Percentiles rank a stretch among this genome's conserved stretches.
Evolutionary conservation across 2,113 vertebrate genomes (phyloP).

Genomic region (Ptyas mucosa): DNA sequence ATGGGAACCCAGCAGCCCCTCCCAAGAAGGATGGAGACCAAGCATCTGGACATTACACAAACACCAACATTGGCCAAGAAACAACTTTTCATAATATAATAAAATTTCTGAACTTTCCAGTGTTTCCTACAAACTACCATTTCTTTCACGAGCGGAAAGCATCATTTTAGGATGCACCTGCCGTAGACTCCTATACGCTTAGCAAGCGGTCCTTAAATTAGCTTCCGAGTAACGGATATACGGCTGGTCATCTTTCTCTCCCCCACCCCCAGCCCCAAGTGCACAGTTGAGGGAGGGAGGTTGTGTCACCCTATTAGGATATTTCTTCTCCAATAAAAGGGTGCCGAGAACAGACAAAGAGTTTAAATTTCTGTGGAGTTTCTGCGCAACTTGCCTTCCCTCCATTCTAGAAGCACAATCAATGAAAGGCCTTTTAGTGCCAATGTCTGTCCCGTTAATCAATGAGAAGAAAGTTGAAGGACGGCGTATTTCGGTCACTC

Average conservation of each 20-base stretch:
- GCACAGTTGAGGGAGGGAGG: not conserved
- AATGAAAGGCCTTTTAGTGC: not conserved
- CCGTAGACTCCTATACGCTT: not conserved
- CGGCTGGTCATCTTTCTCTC: not conserved
- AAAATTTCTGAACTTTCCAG: not conserved
- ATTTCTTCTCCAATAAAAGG: not conserved
- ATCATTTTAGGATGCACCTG: not conserved
- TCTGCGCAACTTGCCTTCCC: conserved; percentile 10
- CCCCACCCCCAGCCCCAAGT: not conserved
- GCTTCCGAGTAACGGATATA: not conserved
- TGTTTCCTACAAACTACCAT: not conserved
- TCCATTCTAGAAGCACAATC: not conserved
- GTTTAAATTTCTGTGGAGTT: not conserved
- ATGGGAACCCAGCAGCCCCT: too few species aligned
- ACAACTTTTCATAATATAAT: not conserved
- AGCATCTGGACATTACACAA: not conserved
- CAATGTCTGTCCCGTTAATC: not conserved
- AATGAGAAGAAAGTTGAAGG: not conserved
- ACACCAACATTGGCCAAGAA: not conserved
- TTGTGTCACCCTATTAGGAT: not conserved
- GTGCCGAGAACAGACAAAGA: not conserved
- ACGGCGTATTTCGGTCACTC: not conserved
- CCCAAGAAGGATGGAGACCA: not conserved
- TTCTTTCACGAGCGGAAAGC: not conserved
- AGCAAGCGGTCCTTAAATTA: too few species aligned